Evolutionary conservation across 2,797 vertebrate genomes (phyloP).

Genomic region (Hippoglossus hippoglossus): DNA sequence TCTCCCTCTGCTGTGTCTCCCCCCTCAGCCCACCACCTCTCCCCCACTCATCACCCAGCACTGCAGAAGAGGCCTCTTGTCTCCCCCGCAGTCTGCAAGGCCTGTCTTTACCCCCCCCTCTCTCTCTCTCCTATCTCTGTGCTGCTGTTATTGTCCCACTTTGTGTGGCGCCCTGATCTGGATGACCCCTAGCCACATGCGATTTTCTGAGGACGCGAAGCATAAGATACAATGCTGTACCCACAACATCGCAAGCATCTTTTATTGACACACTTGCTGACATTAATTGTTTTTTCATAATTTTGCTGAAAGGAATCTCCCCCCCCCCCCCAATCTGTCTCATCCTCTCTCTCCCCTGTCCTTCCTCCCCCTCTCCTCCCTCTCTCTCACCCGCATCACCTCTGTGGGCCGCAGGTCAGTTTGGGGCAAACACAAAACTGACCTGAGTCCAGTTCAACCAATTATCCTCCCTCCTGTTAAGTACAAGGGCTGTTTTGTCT

Average conservation of each 20-base stretch:
- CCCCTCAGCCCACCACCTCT: not conserved
- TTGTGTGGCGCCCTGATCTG: conserved; percentile 39
- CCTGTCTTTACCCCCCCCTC: conserved; percentile 36
- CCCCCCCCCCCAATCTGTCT: not conserved
- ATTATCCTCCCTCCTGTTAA: conserved; percentile 23
- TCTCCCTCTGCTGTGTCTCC: conserved; percentile 10
- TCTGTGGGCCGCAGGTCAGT: conserved; percentile 29
- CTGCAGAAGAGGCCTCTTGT: conserved; percentile 68
- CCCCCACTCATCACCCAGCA: conserved; percentile 36
- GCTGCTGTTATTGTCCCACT: conserved; percentile 48
- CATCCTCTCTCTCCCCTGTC: not conserved
- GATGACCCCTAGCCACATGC: conserved; percentile 51
- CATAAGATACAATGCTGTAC: conserved; percentile 17
- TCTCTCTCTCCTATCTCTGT: not conserved
- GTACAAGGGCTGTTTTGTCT: conserved; percentile 29
- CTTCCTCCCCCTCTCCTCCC: not conserved
- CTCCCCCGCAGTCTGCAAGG: conserved; percentile 53
- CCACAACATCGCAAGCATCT: not conserved
- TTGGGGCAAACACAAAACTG: conserved; percentile 23
- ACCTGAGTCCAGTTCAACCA: conserved; percentile 33
- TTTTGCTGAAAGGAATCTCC: not conserved
- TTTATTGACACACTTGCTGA: not conserved
- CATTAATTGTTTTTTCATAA: not conserved
- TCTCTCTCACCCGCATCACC: not conserved
- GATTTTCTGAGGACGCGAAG: conserved; percentile 33